These are phyloP conservation scores for Alloplasta piceator DNA, from an alignment of 2,888 invertebrate genomes.

Conservation along the genomic window DNA sequence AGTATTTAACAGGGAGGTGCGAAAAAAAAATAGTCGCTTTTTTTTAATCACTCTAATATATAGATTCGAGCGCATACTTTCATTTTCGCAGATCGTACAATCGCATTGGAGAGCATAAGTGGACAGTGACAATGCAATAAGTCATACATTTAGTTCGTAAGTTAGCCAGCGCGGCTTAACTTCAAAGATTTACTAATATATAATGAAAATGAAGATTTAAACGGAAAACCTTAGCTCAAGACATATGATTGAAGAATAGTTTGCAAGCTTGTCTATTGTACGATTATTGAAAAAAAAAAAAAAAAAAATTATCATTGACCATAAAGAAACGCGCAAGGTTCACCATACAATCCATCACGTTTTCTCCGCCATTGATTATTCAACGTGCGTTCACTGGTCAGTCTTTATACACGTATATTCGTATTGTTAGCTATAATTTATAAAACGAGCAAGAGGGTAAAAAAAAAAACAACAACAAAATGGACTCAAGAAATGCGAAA, in stretches of 20 bases:
- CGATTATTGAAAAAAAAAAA: not conserved
- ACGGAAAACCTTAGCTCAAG: constrained; percentile 35
- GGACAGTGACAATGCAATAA: constrained; percentile 57
- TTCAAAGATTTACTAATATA: constrained; percentile 63
- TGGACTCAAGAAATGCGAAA: constrained; percentile 18
- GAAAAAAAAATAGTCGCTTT: too few relatives aligned
- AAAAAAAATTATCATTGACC: not conserved
- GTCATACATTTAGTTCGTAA: constrained; percentile 61
- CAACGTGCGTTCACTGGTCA: constrained; percentile 18
- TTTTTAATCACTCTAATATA: too few relatives aligned
- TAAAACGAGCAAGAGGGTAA: constrained; percentile 23
- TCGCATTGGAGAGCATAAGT: constrained; percentile 25
- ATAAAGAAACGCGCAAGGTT: not conserved
- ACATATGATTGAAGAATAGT: constrained; percentile 43
- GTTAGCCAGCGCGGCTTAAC: constrained; percentile 34
- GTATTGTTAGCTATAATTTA: constrained; percentile 50
- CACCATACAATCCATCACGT: constrained; percentile 10
- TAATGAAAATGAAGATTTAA: constrained; percentile 7
- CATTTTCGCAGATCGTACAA: constrained; percentile 31
- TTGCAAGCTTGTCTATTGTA: constrained; percentile 37
- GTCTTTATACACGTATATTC: constrained; percentile 28
- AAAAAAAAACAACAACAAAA: constrained; percentile 23
- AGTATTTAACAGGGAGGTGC: too few relatives aligned
- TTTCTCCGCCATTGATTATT: constrained; percentile 20
- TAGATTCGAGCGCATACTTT: not conserved